phyloP scores from a whole-genome alignment of 2,797 vertebrate species.

The Crax fasciolata region DNA sequence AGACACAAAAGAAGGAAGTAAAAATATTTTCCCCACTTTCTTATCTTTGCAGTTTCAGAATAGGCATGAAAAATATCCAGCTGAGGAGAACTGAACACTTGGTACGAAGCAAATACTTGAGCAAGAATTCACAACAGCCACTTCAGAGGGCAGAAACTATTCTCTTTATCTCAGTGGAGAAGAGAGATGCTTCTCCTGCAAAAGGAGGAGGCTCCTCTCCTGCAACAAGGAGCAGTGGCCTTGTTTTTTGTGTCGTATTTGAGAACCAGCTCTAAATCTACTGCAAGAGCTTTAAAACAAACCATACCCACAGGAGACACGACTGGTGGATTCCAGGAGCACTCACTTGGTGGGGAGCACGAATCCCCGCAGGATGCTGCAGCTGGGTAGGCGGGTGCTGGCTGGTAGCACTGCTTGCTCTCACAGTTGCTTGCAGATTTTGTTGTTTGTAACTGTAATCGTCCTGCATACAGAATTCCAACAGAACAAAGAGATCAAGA shows the following conservation, averaged over 20 bases:
- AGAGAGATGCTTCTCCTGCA: background rate
- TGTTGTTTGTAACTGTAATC: slow-evolving; percentile 79
- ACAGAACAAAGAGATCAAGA: background rate
- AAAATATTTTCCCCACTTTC: background rate
- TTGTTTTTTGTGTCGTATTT: background rate
- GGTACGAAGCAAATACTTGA: background rate
- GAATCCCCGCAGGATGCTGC: slow-evolving; percentile 76
- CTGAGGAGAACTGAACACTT: background rate
- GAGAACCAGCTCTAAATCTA: background rate
- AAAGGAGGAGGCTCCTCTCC: background rate
- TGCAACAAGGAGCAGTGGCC: background rate
- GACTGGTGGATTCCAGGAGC: background rate
- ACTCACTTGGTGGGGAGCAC: slow-evolving; percentile 83
- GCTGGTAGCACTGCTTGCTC: slow-evolving; percentile 83
- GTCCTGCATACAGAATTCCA: slow-evolving; percentile 66
- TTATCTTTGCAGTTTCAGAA: background rate
- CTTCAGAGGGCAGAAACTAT: background rate
- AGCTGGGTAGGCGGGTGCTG: slow-evolving; percentile 77
- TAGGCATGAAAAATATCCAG: background rate
- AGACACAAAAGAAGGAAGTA: background rate
- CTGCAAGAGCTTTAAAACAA: background rate
- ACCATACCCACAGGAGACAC: background rate
- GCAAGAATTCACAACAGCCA: background rate
- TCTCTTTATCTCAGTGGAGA: background rate
- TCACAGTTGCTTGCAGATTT: slow-evolving; percentile 75